phyloP scores from a whole-genome alignment of 2,113 vertebrate species.

The Herpetotheres cachinnans region DNA sequence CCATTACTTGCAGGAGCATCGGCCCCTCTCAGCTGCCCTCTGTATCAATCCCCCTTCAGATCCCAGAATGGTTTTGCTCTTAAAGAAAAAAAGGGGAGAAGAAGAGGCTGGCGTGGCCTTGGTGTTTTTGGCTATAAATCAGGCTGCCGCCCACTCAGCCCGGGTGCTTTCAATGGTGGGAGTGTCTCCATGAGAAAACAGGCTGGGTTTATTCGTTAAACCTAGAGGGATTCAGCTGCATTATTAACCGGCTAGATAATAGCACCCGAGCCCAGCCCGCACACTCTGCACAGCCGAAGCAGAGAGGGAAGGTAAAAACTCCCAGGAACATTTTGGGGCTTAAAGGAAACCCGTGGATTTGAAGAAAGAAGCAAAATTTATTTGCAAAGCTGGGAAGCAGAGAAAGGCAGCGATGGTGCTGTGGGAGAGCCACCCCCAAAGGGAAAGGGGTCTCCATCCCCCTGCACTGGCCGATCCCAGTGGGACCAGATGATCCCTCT shows the following conservation, averaged over 20 bases:
- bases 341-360: background rate
- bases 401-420: background rate
- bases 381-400: background rate
- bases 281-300: fast-evolving
- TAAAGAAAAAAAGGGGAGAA: background rate
- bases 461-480: background rate
- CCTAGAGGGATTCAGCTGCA: background rate
- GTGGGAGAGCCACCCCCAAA: background rate
- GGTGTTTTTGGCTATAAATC: background rate
- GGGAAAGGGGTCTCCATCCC: background rate
- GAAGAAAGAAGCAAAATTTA: background rate
- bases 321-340: background rate
- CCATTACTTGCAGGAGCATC: background rate
- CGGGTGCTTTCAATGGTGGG: background rate
- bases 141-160: background rate
- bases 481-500: background rate
- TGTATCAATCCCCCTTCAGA: background rate
- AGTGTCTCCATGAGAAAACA: conserved; percentile 10
- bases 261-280: fast-evolving
- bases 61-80: background rate
- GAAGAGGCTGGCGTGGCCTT: background rate
- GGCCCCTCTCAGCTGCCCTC: background rate
- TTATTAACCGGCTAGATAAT: background rate
- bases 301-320: background rate
- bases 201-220: background rate